Conservation (phyloP, 2,113 vertebrate genomes). For the Chamaetylas fuelleborni region DNA sequence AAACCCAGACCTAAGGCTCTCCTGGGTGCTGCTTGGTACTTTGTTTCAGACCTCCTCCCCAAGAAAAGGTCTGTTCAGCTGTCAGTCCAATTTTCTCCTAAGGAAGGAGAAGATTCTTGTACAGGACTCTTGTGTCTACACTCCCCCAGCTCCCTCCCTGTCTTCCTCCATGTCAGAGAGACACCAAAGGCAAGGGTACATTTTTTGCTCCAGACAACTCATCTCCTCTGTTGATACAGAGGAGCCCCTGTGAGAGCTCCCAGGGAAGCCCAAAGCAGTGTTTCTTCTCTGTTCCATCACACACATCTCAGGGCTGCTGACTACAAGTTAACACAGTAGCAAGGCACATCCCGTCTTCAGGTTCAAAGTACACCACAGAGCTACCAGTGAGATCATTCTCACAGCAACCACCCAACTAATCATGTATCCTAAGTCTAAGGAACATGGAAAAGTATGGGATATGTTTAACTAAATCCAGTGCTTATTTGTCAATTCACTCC, state of each 20-base stretch:
- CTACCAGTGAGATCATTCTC: background rate
- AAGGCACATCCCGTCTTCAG: background rate
- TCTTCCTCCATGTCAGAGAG: background rate
- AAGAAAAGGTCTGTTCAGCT: background rate
- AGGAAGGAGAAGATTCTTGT: background rate
- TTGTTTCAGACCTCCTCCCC: background rate
- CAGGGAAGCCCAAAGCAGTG: background rate
- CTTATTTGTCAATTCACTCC: background rate
- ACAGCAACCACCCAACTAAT: background rate
- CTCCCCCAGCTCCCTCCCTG: background rate
- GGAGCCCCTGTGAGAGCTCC: background rate
- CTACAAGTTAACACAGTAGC: background rate
- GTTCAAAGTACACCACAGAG: background rate
- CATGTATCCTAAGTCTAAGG: background rate
- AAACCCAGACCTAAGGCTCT: background rate
- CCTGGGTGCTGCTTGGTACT: background rate
- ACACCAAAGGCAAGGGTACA: fast-evolving
- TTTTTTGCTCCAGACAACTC: background rate
- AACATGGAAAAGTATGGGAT: background rate
- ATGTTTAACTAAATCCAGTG: background rate
- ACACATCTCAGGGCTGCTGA: background rate
- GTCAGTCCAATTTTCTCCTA: background rate
- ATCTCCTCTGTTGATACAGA: background rate
- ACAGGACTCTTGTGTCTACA: fast-evolving
- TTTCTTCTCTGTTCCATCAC: background rate